Base-by-base conservation (phyloP, 1,140 invertebrate species). In the Lucilia cuprina region DNA sequence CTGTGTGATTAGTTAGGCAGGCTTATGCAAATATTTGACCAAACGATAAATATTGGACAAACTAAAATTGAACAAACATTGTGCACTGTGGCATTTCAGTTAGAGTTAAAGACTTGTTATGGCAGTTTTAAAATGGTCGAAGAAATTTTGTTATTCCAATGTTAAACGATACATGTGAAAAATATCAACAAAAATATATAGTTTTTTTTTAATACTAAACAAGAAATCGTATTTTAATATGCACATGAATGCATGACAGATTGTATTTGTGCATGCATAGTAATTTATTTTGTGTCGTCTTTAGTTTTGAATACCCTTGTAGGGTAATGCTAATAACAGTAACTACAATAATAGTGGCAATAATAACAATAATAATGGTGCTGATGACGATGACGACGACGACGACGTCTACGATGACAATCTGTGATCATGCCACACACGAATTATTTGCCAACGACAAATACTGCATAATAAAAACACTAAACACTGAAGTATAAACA, bases 161-260 rank as follows among this genome's bases (percentile, higher is more conserved):
- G 82, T n/a, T 60, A 82, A 60, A 49, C 82, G 78, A 50, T 77
- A 70, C 65, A 70, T 70, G 65, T 21, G 65, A 80, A 50, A 50
- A 80, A 49, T 49, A 49, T 70, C 17, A 50, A 80, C 50, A 21
- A 80, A 80, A 50, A 75, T 35, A 74, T 25, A 78, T 13, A 75
- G n/a, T n/a, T n/a, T n/a, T n/a, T n/a, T n/a, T n/a, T n/a, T 8
- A 34, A 75, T 17, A 77, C 30, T 60, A 60, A 60, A 70, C 65
- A 19, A 70, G 65, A 70, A 70, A 49, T 80, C 13, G 77, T 80
- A 80, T 80, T 80, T 82, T 82, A 65, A 82, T 82, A 82, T 82
- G 82, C 82, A 49, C 82, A 82, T 82, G 82, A 82, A 82, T 82
- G 82, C 82, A 82, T 82, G 82, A 82, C 82, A 70, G 82, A 82